Base-by-base conservation (phyloP, 2,797 vertebrate species). In the Tenualosa thibaudeaui region DNA sequence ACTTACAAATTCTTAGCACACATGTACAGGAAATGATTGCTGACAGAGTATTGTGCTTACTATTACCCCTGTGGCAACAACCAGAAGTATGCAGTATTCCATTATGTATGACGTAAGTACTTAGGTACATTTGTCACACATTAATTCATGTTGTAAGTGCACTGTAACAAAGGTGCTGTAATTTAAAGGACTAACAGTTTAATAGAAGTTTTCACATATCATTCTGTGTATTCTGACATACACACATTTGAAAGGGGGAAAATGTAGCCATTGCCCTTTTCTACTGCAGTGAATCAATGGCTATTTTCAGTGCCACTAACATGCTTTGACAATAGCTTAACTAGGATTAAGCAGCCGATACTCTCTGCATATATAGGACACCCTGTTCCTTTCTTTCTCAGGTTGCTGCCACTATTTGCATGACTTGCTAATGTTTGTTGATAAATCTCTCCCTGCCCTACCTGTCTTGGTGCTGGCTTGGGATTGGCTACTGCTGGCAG, bases 401-500 rank as follows among this genome's bases (percentile, higher is more conserved):
- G 37, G 71, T 17, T 40, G 2, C 22, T 19, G 71, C 71, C 17
- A 46, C 71, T 78, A 78, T 71, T 83, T 53, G 56, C 22, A 24
- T 58, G 58, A 81, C 75, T 82, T 26, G 82, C 12, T 54, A 85
- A 37, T 81, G 81, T 26, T 81, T 86, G 53, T 8, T 81, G 58
- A 78, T 78, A 46, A 46, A 43, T 81, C 84, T 83, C 68, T 46
- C 26, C 10, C 78, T 53, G 46, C 49, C 50, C 81, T 81, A 78
- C 71, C 71, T 37, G 81, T 46, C 24, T 50, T 15, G 31, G 7
- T 83, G 31, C 43, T 71, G 17, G 68, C 46, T 56, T 89, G 85
- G 90, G 90, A 93, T 93, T 93, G 93, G 93, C 86, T 53, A 88
- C 85, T 17, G 62, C 84, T 46, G 81, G 83, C n/a, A 71, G 84